Conservation (phyloP, 2,113 vertebrate species). For the Eptesicus fuscus region DNA sequence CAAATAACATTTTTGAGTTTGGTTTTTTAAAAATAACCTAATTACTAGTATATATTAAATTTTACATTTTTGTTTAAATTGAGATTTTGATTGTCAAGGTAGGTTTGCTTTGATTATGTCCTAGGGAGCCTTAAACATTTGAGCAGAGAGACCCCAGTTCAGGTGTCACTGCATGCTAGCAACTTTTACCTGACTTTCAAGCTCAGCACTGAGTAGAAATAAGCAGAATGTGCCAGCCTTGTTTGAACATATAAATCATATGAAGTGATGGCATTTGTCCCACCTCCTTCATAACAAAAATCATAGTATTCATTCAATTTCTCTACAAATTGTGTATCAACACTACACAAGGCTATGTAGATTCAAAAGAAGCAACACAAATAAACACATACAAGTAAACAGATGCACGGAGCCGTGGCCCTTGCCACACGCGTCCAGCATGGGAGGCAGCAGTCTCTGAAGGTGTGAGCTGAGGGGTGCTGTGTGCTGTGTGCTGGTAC, state of each 20-base stretch:
- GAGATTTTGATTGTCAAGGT: background rate
- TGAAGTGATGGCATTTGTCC: background rate
- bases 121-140: background rate
- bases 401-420: background rate
- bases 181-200: background rate
- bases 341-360: background rate
- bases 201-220: background rate
- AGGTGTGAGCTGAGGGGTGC: background rate
- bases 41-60: background rate
- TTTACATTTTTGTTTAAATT: background rate
- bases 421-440: background rate
- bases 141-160: background rate
- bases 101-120: background rate
- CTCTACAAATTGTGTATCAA: background rate
- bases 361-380: background rate
- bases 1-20: background rate
- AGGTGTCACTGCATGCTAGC: too few species aligned
- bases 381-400: background rate
- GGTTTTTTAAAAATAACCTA: background rate
- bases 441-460: background rate
- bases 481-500: fast-evolving
- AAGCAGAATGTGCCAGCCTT: background rate
- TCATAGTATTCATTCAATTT: background rate
- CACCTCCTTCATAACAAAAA: background rate
- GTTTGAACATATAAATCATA: background rate